phyloP scores from a whole-genome alignment of 2,888 invertebrate species.

The Temnothorax unifasciatus region DNA sequence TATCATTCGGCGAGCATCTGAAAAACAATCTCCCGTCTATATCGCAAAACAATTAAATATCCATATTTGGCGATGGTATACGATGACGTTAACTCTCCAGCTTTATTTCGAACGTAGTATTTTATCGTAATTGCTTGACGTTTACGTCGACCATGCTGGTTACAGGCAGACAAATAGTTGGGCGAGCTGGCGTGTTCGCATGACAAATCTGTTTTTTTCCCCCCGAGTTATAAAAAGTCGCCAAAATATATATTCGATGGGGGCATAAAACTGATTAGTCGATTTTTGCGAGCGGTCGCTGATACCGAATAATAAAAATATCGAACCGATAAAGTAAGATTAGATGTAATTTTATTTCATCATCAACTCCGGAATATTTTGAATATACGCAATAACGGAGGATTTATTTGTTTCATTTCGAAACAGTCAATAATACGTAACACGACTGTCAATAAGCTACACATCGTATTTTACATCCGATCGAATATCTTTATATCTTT shows the following conservation, averaged over 20 bases:
- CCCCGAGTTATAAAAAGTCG: slow-evolving; percentile 43
- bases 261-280: slow-evolving; percentile 11
- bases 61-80: slow-evolving; percentile 37
- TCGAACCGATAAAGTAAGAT: neutral
- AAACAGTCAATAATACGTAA: neutral
- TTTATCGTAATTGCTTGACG: slow-evolving; percentile 56
- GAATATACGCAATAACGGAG: neutral
- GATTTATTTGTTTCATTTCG: neutral
- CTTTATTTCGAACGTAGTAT: slow-evolving; percentile 45
- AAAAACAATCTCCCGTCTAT: slow-evolving; percentile 49
- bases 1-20: slow-evolving; percentile 22
- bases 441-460: neutral
- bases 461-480: neutral
- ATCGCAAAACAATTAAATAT: slow-evolving; percentile 50
- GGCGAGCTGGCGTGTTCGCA: slow-evolving; percentile 27
- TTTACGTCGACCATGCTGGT: slow-evolving; percentile 42
- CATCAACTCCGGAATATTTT: neutral
- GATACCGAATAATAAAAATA: slow-evolving; percentile 7
- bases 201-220: slow-evolving; percentile 47
- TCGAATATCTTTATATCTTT: neutral
- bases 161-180: slow-evolving; percentile 50
- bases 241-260: neutral
- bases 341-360: slow-evolving; percentile 27
- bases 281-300: neutral
- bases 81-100: slow-evolving; percentile 46